Evolutionary conservation across 2,888 invertebrate species (phyloP), one percentile per base, ranked within the genome.

Genomic region (Chalcosyrphus nemorum): DNA sequence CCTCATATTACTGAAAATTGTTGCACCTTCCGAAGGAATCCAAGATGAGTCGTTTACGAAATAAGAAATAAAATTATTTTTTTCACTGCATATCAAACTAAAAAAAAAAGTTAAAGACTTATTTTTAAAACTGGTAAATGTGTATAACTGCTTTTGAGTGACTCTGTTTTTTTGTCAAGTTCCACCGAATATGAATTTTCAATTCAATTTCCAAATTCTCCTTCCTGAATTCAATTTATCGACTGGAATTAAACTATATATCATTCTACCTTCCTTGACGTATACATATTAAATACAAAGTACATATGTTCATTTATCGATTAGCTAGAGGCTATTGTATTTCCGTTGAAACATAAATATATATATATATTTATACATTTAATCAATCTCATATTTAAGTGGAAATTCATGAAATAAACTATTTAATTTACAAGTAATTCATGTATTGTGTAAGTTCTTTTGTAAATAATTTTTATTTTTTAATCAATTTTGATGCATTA

Each of bases 261-360:
- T 75, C 75, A 81, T 75, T 71, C 61, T 56, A 71, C 61, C 75
- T 75, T 81, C 50, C 77, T 71, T 71, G 32, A 61, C 57, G 21
- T 43, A 77, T 32, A 82, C 71, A 77, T 82, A 78, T 78, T 82
- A 65, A 38, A 13, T 17, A 45, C n/a, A 21, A 38, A 43, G 57
- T 66, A 75, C 54, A 81, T 59, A 65, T 70, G 47, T 66, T 82
- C 57, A 66, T 78, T 78, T 78, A 82, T 41, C 72, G 43, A 66
- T 78, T 82, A 82, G 78, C 82, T 78, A 84, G 74, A 84, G 78
- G 74, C 72, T 84, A 74, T 63, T 80, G 35, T 70, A 74, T 68
- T 78, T 81, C 50, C 27, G 63, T 68, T 81, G 15, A 65, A 63
- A 15, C n/a, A n/a, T n/a, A n/a, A n/a, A n/a, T n/a, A n/a, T n/a